Percentiles rank a stretch among this genome's conserved stretches.
These are phyloP conservation scores for Cnemophilus loriae DNA, from an alignment of 2,113 vertebrate species.

Conservation along the genomic window DNA sequence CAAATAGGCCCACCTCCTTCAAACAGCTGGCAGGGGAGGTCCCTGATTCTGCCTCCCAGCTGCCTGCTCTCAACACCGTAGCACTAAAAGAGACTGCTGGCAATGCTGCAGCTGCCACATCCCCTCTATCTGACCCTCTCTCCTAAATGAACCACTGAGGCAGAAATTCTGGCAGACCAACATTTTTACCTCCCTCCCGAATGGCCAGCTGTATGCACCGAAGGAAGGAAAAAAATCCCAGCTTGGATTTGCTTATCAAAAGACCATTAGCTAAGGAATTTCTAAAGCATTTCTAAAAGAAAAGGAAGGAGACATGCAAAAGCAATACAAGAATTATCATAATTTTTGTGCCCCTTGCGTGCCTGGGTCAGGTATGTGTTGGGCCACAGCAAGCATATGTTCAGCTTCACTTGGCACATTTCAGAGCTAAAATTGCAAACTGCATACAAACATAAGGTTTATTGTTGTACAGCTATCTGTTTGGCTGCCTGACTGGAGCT, in stretches of 20 bases:
- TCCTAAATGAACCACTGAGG: neutral
- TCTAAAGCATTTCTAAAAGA: neutral
- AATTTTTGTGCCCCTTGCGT: neutral
- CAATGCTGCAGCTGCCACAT: neutral
- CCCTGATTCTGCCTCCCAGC: neutral
- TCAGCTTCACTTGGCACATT: neutral
- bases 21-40: neutral
- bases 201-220: neutral
- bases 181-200: neutral
- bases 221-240: neutral
- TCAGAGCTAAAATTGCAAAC: neutral
- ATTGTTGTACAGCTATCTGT: neutral
- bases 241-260: neutral
- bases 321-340: neutral
- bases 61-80: neutral
- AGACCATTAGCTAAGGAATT: neutral
- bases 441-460: neutral
- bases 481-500: neutral
- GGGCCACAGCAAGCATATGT: fast-evolving
- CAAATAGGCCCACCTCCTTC: neutral
- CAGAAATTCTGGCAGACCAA: neutral
- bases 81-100: neutral
- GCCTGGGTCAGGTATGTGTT: neutral
- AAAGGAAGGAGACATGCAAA: neutral
- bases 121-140: neutral